Evolutionary conservation across 2,113 vertebrate genomes (phyloP), one percentile per base, ranked within the genome.

Genomic region (Burhinus oedicnemus): DNA sequence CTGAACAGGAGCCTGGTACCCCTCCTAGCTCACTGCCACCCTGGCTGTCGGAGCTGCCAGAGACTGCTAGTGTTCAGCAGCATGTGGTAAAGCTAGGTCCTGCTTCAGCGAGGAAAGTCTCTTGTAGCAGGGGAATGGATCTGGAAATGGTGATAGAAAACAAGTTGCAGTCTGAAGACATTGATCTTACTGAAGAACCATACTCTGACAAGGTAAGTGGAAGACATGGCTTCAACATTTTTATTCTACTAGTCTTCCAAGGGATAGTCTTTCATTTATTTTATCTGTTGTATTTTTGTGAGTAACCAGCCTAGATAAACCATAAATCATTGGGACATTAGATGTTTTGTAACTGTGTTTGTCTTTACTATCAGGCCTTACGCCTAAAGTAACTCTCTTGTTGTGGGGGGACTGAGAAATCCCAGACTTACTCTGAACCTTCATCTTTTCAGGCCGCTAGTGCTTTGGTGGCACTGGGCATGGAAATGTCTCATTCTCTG

Each of bases 151-250:
- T 99, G 45, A 98, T 99, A 49, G 99, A 99, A 81, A 98, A 98
- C 83, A 99, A 99, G 95, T 95, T 99, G 76, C 98, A 97, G 34
- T 97, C 97, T 1, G 99, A 99, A 96, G 98, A 98, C 87, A 99
- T 99, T 36, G 99, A 99, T 83, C 99, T 99, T n/a, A 99, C 99
- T 0, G 99, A 99, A 96, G 99, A 99, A 83, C 99, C 99, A 0
- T 99, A 99, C 95, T 99, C 99, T 23, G 99, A 99, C 97, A 99
- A 99, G 99, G 99, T 99, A 91, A 76, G 61, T 14, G 8, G 22
- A 55, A 30, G 44, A 38, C n/a, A 30, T 34, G 18, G n/a, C 30
- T 45, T 80, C 15, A 20, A 1, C 9, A 2, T 12, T 34, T 87
- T 93, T 65, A 49, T 65, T 88, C 30, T 32, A 18, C 32, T 68